phyloP scores from a whole-genome alignment of 2,797 vertebrate species.

The Sebastes kiyomatsui region DNA sequence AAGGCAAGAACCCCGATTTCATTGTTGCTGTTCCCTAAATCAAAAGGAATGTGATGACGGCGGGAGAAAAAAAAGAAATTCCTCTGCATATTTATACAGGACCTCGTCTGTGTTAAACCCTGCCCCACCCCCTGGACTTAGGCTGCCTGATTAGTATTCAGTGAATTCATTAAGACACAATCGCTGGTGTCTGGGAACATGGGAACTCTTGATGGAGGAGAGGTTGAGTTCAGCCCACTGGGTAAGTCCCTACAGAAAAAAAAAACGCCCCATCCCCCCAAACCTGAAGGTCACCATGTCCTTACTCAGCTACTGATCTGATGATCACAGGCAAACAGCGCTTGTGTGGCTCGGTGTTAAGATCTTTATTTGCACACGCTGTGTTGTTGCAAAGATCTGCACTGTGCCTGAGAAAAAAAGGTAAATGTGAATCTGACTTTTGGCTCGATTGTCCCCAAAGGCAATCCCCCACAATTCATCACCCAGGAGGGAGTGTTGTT shows the following conservation, averaged over 20 bases:
- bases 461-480: constrained; percentile 59
- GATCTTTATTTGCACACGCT: constrained; percentile 48
- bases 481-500: constrained; percentile 38
- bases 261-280: constrained; percentile 55
- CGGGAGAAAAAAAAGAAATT: constrained; percentile 10
- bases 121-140: constrained; percentile 72
- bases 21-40: constrained; percentile 13
- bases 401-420: constrained; percentile 5
- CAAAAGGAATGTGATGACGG: constrained; percentile 38
- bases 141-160: constrained; percentile 82
- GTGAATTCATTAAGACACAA: constrained; percentile 83
- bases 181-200: constrained; percentile 77
- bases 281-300: constrained; percentile 79
- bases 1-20: constrained; percentile 23
- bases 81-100: constrained; percentile 63
- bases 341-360: constrained; percentile 1
- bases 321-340: constrained; percentile 58
- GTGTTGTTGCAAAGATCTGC: constrained; percentile 15
- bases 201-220: constrained; percentile 75
- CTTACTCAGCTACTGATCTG: constrained; percentile 66
- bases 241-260: constrained; percentile 48
- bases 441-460: constrained; percentile 37
- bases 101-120: constrained; percentile 56
- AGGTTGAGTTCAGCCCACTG: constrained; percentile 67
- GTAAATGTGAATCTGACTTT: constrained; percentile 33